Conservation (phyloP, 2,888 invertebrate species). For the Drosophila bunnanda region DNA sequence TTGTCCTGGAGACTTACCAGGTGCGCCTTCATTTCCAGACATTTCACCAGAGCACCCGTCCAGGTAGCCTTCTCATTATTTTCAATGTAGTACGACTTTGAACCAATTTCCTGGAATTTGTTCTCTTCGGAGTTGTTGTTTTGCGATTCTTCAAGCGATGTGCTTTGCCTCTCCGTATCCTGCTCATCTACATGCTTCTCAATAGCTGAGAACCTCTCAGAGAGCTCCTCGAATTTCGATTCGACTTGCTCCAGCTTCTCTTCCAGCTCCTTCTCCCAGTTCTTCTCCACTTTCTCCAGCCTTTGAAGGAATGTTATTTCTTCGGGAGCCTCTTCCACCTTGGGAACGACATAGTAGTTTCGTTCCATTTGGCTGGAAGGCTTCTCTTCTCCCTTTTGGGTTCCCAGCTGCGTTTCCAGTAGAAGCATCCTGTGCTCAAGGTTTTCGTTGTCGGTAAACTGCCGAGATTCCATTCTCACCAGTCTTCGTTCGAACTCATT, state of each 20-base stretch:
- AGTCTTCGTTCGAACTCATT: not conserved
- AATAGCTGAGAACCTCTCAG: not conserved
- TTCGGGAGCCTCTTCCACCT: too few relatives aligned
- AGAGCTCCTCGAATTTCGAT: not conserved
- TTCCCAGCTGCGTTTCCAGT: not conserved
- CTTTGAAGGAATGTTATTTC: not conserved
- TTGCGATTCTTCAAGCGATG: not conserved
- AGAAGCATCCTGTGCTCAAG: not conserved
- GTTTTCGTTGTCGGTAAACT: not conserved
- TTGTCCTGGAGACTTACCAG: not conserved
- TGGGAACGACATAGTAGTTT: not conserved
- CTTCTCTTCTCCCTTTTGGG: not conserved
- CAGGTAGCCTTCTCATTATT: not conserved
- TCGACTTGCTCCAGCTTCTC: not conserved
- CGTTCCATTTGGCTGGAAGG: not conserved
- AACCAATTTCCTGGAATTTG: not conserved
- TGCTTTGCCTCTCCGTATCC: too few relatives aligned
- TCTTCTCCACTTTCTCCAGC: not conserved
- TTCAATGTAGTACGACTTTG: not conserved
- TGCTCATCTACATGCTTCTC: not conserved
- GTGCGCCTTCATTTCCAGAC: not conserved
- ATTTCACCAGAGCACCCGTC: accelerated
- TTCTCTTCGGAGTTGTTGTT: too few relatives aligned
- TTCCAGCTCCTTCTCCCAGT: not conserved
- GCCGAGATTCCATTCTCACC: not conserved